Conservation (phyloP, 2,113 vertebrate species). For the Lasiurus borealis region DNA sequence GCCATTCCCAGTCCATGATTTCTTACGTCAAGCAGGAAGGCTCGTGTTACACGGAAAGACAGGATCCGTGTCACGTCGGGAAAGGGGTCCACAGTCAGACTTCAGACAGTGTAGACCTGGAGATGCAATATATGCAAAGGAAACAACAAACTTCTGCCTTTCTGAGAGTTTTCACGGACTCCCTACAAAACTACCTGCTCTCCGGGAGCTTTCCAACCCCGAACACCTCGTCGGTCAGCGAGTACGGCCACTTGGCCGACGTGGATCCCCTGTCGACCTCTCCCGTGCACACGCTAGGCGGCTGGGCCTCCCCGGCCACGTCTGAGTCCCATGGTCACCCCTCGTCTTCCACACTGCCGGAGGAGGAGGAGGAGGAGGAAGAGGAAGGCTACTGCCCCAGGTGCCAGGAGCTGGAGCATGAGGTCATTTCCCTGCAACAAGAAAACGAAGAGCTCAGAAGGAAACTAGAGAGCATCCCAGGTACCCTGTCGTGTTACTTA, state of each 20-base stretch:
- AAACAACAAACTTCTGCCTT: slow-evolving; percentile 97
- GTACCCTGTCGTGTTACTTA: slow-evolving; percentile 81
- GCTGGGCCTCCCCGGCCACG: slow-evolving; percentile 96
- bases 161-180: slow-evolving; percentile 97
- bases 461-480: slow-evolving; percentile 96
- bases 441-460: slow-evolving; percentile 98
- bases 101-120: slow-evolving; percentile 90
- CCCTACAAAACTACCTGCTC: slow-evolving; percentile 97
- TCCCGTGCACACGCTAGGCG: slow-evolving; percentile 92
- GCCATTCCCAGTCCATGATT: slow-evolving; percentile 89
- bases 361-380: slow-evolving; percentile 92
- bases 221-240: slow-evolving; percentile 88
- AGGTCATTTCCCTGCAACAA: slow-evolving; percentile 98
- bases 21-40: slow-evolving; percentile 95
- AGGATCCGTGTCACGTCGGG: slow-evolving; percentile 88
- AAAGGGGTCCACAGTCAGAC: slow-evolving; percentile 92
- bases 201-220: slow-evolving; percentile 90
- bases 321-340: slow-evolving; percentile 98
- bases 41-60: slow-evolving; percentile 87
- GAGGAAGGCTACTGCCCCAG: slow-evolving; percentile 97
- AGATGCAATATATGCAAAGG: slow-evolving; percentile 94
- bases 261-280: slow-evolving; percentile 92
- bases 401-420: slow-evolving; percentile 97
- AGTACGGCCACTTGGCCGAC: slow-evolving; percentile 91
- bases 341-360: slow-evolving; percentile 96